phyloP scores from a whole-genome alignment of 1,140 invertebrate species.

The Streblospio benedicti region DNA sequence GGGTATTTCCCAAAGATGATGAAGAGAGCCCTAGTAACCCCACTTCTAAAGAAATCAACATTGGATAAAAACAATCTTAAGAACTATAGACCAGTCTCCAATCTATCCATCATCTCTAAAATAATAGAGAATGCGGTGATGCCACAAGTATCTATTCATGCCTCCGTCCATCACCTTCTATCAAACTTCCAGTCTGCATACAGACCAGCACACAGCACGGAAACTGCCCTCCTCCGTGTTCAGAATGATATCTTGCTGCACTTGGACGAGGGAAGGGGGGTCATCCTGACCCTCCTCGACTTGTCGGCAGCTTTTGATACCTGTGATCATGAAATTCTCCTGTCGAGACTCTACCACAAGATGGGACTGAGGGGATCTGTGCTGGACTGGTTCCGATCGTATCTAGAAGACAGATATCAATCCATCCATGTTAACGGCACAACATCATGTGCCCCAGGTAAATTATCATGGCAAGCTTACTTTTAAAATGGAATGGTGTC shows the following conservation, averaged over 20 bases:
- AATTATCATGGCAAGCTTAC: too few species aligned
- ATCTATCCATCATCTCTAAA: too few species aligned
- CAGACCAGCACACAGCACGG: background rate
- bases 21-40: too few species aligned
- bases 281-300: slow-evolving; percentile 9
- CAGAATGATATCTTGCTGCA: slow-evolving; percentile 12
- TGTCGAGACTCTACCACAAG: background rate
- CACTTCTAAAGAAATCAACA: too few species aligned
- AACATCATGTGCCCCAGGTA: too few species aligned
- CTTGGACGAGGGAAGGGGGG: background rate
- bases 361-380: slow-evolving; percentile 8
- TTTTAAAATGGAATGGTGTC: too few species aligned
- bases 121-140: too few species aligned
- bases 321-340: slow-evolving; percentile 7
- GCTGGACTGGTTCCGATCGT: slow-evolving; percentile 14
- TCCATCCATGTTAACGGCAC: slow-evolving; percentile 1
- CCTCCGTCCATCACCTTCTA: too few species aligned
- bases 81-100: too few species aligned
- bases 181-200: slow-evolving; percentile 1
- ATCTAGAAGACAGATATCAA: slow-evolving; percentile 4
- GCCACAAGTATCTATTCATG: too few species aligned
- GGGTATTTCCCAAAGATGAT: too few species aligned
- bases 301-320: slow-evolving; percentile 15
- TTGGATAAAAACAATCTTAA: too few species aligned
- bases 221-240: background rate